These are phyloP conservation scores for Sitodiplosis mosellana DNA, from an alignment of 1,140 invertebrate species.

Conservation along the genomic window DNA sequence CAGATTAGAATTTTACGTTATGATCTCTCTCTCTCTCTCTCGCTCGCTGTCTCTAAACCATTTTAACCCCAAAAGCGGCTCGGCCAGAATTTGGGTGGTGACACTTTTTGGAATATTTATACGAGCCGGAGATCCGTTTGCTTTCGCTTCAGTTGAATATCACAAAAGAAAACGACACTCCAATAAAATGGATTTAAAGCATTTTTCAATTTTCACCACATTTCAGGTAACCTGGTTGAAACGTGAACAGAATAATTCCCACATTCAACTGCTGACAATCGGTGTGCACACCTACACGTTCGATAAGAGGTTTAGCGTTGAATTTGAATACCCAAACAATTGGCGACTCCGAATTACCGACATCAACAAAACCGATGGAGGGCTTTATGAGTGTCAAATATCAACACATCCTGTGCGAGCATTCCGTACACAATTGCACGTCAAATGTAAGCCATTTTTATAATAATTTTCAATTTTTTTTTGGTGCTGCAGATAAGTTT, in stretches of 20 bases:
- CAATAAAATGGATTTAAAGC: too few species aligned
- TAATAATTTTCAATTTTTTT: too few species aligned
- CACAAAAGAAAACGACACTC: too few species aligned
- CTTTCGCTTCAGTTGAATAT: too few species aligned
- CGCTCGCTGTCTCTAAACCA: too few species aligned
- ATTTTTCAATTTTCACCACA: conserved; percentile 2
- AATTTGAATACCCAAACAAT: conserved; percentile 48
- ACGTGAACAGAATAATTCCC: conserved; percentile 10
- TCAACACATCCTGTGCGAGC: conserved; percentile 47
- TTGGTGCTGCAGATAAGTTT: too few species aligned
- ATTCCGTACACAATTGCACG: conserved; percentile 39
- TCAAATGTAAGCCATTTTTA: conserved; percentile 35
- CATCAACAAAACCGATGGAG: conserved; percentile 41
- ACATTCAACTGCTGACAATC: conserved; percentile 32
- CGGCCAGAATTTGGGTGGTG: too few species aligned
- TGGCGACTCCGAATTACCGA: conserved; percentile 43
- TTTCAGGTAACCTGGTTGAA: conserved; percentile 48
- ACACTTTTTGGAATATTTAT: not conserved
- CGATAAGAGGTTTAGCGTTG: conserved; percentile 41
- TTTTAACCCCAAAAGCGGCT: too few species aligned
- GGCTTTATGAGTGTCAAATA: conserved; percentile 45
- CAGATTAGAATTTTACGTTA: too few species aligned
- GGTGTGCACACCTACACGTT: conserved; percentile 43
- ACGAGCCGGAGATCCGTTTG: too few species aligned
- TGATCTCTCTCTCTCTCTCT: too few species aligned